These are phyloP conservation scores for Pandemis cinnamomeana DNA, from an alignment of 2,888 invertebrate genomes.

Conservation along the genomic window DNA sequence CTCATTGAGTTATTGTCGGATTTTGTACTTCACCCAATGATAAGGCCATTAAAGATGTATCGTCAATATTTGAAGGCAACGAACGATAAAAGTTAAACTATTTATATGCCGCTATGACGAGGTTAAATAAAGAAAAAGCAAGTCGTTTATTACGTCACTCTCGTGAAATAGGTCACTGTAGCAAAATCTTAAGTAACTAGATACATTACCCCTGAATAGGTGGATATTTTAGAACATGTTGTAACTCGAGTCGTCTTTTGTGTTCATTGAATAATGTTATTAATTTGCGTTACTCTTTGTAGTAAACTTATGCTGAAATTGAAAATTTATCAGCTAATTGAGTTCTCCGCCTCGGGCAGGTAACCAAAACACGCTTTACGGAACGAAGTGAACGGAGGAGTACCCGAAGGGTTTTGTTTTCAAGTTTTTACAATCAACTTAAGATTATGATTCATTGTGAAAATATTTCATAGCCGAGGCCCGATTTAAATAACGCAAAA, in stretches of 20 bases:
- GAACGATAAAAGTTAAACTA: no score
- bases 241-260: not conserved
- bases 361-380: not conserved
- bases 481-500: slow-evolving; percentile 65
- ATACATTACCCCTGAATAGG: not conserved
- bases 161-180: not conserved
- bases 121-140: not conserved
- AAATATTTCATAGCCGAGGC: slow-evolving; percentile 60
- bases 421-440: slow-evolving; percentile 41
- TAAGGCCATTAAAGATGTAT: not conserved
- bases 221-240: not conserved
- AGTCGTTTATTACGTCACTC: not conserved
- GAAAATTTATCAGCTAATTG: slow-evolving; percentile 20
- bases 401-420: slow-evolving; percentile 11
- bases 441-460: slow-evolving; percentile 64
- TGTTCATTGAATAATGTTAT: slow-evolving; percentile 9
- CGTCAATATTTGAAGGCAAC: no score
- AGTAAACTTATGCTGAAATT: slow-evolving; percentile 8
- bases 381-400: slow-evolving; percentile 15
- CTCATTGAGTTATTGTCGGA: slow-evolving; percentile 17
- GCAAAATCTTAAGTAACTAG: not conserved
- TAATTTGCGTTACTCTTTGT: slow-evolving; percentile 6
- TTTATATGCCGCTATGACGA: no score
- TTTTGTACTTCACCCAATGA: slow-evolving; percentile 6
- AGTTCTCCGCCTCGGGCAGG: slow-evolving; percentile 14